These are phyloP conservation scores for Apeltes quadracus DNA, from an alignment of 2,113 vertebrate genomes.

Conservation along the genomic window DNA sequence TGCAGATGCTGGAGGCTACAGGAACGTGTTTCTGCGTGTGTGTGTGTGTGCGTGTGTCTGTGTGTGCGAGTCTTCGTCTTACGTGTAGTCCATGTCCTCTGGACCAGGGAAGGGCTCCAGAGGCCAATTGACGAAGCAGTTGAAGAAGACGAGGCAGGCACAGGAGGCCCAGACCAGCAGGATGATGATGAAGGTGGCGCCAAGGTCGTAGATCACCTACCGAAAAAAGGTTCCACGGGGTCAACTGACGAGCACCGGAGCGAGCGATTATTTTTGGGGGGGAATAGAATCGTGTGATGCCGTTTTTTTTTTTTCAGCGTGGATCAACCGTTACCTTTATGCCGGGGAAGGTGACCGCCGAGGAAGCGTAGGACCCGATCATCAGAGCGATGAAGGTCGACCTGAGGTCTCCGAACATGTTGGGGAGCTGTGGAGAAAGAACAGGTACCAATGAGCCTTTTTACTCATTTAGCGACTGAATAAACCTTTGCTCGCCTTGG, in stretches of 20 bases:
- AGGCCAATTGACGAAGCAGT: slow-evolving; percentile 98
- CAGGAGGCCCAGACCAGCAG: slow-evolving; percentile 93
- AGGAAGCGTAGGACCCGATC: slow-evolving; percentile 99
- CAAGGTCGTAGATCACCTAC: slow-evolving; percentile 96
- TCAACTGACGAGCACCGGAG: no score
- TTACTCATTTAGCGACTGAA: no score
- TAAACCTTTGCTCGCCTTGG: no score
- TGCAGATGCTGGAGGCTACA: slow-evolving; percentile 23
- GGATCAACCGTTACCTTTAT: slow-evolving; percentile 85
- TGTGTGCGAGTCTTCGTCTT: slow-evolving; percentile 66
- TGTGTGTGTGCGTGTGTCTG: background rate
- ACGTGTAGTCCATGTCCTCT: slow-evolving; percentile 98
- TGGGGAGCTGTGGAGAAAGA: slow-evolving; percentile 85
- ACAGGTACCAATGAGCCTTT: background rate
- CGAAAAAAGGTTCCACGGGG: slow-evolving; percentile 40
- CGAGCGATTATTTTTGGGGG: no score
- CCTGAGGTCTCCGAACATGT: slow-evolving; percentile 97
- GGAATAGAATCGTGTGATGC: background rate
- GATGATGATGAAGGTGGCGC: slow-evolving; percentile 90
- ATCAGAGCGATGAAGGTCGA: slow-evolving; percentile 98
- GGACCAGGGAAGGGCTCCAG: slow-evolving; percentile 97
- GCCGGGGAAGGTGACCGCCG: slow-evolving; percentile 96
- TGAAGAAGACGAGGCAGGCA: slow-evolving; percentile 94
- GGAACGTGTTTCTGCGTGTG: background rate
- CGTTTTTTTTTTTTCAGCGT: no score